These are phyloP conservation scores for Hemibagrus guttatus DNA, from an alignment of 2,797 vertebrate genomes.

Conservation along the genomic window DNA sequence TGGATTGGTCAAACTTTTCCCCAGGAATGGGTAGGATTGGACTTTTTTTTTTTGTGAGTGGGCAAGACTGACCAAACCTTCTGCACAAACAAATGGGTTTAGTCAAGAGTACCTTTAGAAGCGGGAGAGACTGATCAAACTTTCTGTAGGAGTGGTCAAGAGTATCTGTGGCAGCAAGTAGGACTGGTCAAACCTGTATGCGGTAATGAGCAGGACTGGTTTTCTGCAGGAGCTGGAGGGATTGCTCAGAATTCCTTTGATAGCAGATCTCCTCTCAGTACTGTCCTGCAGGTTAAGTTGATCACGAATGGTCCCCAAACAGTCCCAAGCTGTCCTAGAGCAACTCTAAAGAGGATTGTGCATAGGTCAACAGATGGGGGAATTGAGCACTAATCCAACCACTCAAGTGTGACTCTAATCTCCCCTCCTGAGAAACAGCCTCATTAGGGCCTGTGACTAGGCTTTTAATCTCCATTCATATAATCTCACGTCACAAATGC, in stretches of 20 bases:
- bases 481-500: slow-evolving; percentile 49
- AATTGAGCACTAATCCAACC: slow-evolving; percentile 78
- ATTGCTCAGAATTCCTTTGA: not conserved
- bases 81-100: not conserved
- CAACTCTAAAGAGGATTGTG: slow-evolving; percentile 77
- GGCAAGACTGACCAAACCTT: not conserved
- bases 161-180: not conserved
- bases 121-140: not conserved
- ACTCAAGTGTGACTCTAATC: slow-evolving; percentile 72
- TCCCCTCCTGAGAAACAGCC: slow-evolving; percentile 69
- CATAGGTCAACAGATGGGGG: slow-evolving; percentile 59
- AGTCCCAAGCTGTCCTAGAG: slow-evolving; percentile 34
- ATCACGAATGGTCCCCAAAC: slow-evolving; percentile 43
- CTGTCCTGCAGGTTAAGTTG: slow-evolving; percentile 23
- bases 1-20: not conserved
- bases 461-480: slow-evolving; percentile 44
- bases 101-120: not conserved
- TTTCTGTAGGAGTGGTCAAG: not conserved
- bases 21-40: too few species aligned
- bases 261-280: not conserved
- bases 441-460: slow-evolving; percentile 52
- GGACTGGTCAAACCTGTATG: not conserved
- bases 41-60: too few species aligned
- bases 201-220: not conserved
- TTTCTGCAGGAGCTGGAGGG: not conserved